Evolutionary conservation across 2,113 vertebrate genomes (phyloP), one percentile per base, ranked within the genome.

Genomic region (Hipposideros armiger): DNA sequence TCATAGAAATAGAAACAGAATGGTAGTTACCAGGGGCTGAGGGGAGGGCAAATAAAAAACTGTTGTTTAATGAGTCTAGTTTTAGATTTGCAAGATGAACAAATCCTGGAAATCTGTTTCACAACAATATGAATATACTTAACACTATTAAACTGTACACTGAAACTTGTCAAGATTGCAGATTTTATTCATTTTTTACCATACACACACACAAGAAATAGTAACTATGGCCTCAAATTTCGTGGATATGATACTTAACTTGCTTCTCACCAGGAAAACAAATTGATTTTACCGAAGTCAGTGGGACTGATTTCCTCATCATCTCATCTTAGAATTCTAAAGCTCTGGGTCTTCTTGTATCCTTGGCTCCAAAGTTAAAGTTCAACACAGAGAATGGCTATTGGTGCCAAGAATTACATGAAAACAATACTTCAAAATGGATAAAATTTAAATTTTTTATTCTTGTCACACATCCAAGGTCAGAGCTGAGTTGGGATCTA

Each of bases 251-350:
- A 91, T 67, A 84, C 82, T 52, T 56, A 87, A 81, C 42, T 64
- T 28, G 40, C 22, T 94, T 73, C 58, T 54, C n/a, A 6, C 40
- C 77, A 91, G 58, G 20, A 88, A 94, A 70, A 88, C 2, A 85
- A 58, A 85, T 9, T 69, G 50, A 86, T 86, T 74, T 90, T 69
- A 74, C 50, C 83, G 81, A 93, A 67, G 66, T 50, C 58, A 92
- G 15, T 62, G 67, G 47, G 47, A 67, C 19, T 91, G 62, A 58
- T 60, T 54, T 64, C 14, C 10, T 13, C 69, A 80, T 84, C 24
- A 52, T 64, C 52, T 94, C 47, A 67, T 32, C 36, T 36, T 36
- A 36, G 36, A 73, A 95, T 77, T 95, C 74, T 94, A 66, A 84
- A 91, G 28, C 42, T 81, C 74, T 50, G 26, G 17, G 64, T 3